phyloP scores from a whole-genome alignment of 1,140 invertebrate genomes.

The Myzus persicae region DNA sequence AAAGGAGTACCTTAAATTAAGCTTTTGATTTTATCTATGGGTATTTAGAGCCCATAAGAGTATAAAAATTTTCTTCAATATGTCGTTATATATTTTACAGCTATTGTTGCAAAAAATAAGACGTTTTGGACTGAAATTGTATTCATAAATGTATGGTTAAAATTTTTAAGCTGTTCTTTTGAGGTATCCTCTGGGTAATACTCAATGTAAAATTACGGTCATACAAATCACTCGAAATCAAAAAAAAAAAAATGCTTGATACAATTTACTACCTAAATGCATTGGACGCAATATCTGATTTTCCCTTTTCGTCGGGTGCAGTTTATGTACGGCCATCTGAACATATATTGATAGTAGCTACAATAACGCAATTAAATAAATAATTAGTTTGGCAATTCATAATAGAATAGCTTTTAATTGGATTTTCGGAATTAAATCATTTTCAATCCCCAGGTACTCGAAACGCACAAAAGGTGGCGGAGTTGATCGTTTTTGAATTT shows the following conservation, averaged over 20 bases:
- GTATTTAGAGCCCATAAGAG: neutral
- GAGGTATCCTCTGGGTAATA: too few species aligned
- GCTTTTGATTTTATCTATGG: neutral
- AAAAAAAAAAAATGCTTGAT: neutral
- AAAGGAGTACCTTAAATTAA: too few species aligned
- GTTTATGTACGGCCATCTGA: neutral
- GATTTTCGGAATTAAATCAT: constrained; percentile 3
- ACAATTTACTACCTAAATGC: neutral
- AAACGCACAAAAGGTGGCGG: neutral
- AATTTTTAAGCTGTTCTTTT: too few species aligned
- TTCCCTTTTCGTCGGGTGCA: neutral
- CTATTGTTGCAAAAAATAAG: too few species aligned
- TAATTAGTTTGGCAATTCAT: neutral
- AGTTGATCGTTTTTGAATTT: neutral
- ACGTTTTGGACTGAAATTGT: too few species aligned
- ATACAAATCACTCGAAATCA: neutral
- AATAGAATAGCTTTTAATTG: constrained; percentile 1
- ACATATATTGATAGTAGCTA: neutral
- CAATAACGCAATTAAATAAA: constrained; percentile 8
- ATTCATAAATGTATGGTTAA: too few species aligned
- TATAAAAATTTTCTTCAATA: too few species aligned
- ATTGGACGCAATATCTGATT: neutral
- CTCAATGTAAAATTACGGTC: neutral
- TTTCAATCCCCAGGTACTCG: neutral
- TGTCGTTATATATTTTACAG: neutral